Conservation (phyloP, 2,888 invertebrate genomes). For the Lasioglossum morio region DNA sequence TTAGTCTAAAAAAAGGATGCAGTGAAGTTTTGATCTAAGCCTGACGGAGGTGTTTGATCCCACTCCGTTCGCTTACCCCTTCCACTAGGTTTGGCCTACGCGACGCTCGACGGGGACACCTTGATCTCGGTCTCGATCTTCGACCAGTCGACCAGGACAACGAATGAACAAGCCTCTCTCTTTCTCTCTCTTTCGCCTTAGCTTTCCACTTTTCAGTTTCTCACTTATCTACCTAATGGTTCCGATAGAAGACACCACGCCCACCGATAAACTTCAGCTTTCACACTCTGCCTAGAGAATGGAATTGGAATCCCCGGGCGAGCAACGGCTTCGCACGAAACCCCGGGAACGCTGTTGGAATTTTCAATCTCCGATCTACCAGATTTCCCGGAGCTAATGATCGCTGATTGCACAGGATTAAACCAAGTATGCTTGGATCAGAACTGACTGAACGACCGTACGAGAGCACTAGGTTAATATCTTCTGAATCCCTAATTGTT, state of each 20-base stretch:
- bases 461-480: too few relatives aligned
- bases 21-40: too few relatives aligned
- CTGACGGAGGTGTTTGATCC: too few relatives aligned
- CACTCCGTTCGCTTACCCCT: too few relatives aligned
- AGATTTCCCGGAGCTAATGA: not conserved
- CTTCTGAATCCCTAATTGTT: not conserved
- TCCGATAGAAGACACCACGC: constrained; percentile 8
- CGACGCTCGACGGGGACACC: not conserved
- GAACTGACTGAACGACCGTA: too few relatives aligned
- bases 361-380: not conserved
- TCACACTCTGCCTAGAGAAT: not conserved
- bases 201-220: constrained; percentile 3
- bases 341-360: not conserved
- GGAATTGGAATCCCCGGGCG: constrained; percentile 14
- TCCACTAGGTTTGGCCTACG: not conserved
- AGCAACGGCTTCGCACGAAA: not conserved
- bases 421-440: too few relatives aligned
- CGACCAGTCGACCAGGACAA: not conserved
- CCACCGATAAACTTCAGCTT: constrained; percentile 17
- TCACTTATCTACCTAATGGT: not conserved
- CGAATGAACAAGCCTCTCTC: not conserved
- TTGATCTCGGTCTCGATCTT: not conserved
- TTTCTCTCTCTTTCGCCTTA: not conserved
- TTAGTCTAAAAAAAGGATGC: too few relatives aligned
- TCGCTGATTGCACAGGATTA: not conserved